These are phyloP conservation scores for Rhaphigaster nebulosa DNA, from an alignment of 2,888 invertebrate species.

Conservation along the genomic window DNA sequence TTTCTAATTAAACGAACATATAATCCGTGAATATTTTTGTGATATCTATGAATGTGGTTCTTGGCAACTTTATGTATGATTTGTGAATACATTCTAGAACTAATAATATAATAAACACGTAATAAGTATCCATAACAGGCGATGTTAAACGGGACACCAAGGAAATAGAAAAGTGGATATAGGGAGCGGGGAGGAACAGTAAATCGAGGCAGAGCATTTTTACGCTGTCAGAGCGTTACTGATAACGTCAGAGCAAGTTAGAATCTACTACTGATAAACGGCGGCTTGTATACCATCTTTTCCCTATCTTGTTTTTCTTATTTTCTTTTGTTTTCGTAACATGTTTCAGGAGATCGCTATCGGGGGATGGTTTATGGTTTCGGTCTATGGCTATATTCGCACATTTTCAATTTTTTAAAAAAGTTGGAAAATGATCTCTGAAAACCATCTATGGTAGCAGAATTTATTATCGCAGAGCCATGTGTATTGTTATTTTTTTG, in stretches of 20 bases:
- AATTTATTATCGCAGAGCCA: too few species aligned
- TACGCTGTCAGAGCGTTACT: constrained; percentile 40
- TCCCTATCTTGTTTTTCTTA: constrained; percentile 48
- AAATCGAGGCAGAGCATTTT: constrained; percentile 15
- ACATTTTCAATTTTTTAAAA: constrained; percentile 2
- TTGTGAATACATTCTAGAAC: too few species aligned
- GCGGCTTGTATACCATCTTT: constrained; percentile 30
- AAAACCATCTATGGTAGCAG: background rate
- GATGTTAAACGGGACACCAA: background rate
- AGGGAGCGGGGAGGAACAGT: background rate
- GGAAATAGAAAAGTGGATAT: constrained; percentile 40
- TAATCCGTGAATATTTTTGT: too few species aligned
- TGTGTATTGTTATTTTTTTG: too few species aligned
- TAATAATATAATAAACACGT: background rate
- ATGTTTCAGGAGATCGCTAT: background rate
- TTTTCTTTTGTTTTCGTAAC: constrained; percentile 26
- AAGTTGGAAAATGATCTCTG: background rate
- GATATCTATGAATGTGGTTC: too few species aligned
- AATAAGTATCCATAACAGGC: background rate
- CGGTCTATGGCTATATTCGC: background rate
- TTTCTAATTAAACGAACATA: too few species aligned
- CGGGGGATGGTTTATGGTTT: background rate
- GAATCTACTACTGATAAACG: constrained; percentile 40
- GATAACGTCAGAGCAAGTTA: constrained; percentile 18
- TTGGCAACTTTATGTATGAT: too few species aligned